These are phyloP conservation scores for Pandemis cinnamomeana DNA, from an alignment of 2,888 invertebrate genomes.

Conservation along the genomic window DNA sequence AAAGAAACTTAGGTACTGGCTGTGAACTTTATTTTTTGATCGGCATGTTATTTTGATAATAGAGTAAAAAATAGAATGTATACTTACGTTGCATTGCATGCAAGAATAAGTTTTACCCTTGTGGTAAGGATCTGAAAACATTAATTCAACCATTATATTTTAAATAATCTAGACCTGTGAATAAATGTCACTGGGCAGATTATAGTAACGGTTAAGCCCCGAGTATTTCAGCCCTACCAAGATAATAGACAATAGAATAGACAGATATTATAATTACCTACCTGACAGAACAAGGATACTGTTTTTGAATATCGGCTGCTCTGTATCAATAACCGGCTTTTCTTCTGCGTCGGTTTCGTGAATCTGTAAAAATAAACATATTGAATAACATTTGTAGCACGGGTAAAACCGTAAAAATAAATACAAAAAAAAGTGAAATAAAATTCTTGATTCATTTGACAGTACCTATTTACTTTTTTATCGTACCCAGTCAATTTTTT, in stretches of 20 bases:
- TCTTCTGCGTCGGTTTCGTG: conserved; percentile 60
- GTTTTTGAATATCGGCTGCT: conserved; percentile 43
- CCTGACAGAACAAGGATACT: conserved; percentile 24
- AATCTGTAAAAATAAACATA: conserved; percentile 53
- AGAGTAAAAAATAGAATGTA: background rate
- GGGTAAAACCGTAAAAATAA: too few relatives aligned
- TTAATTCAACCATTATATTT: background rate
- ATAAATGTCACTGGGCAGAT: background rate
- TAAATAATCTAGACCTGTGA: too few relatives aligned
- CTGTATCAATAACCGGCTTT: conserved; percentile 58
- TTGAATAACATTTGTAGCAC: background rate
- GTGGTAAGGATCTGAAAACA: conserved; percentile 30
- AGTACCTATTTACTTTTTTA: too few relatives aligned
- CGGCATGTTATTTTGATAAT: background rate
- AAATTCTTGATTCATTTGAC: too few relatives aligned
- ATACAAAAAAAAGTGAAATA: too few relatives aligned
- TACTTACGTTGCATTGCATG: conserved; percentile 68
- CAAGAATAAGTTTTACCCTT: conserved; percentile 63
- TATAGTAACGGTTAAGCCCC: background rate
- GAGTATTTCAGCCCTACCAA: too few relatives aligned
- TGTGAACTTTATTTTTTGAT: background rate
- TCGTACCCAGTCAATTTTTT: too few relatives aligned
- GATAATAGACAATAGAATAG: too few relatives aligned
- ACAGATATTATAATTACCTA: conserved; percentile 14
- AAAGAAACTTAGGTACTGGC: too few relatives aligned